Base-by-base conservation (phyloP, 2,888 invertebrate species). In the Tyria jacobaeae region DNA sequence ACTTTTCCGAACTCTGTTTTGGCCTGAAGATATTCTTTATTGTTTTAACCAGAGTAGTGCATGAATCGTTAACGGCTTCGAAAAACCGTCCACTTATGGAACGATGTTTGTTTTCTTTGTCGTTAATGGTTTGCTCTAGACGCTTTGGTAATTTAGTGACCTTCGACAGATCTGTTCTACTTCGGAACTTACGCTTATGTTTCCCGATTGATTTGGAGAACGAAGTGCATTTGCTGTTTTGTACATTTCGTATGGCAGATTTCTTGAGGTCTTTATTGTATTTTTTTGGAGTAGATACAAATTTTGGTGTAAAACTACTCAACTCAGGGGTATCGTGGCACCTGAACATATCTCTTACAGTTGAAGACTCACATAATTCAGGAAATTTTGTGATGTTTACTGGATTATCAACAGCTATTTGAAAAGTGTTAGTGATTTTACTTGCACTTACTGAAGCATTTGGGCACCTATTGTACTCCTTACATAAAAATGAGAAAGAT, bases 41-140 rank as follows among this genome's bases (percentile, higher is more conserved):
- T 10, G 87, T 85, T 75, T 88, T 88, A 1, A 90, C 83, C 4
- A 92, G 66, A 3, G 86, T 86, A 15, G 87, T 86, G 64, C 90
- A 92, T 0, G 92, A 89, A 31, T 87, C 87, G 52, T 92, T 92
- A 41, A 92, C 84, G 10, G 82, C 88, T 49, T 84, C 79, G 37
- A 92, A 80, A 15, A 92, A 75, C 64, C 86, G 84, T 0, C 83
- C 76, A 47, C 89, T 81, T 39, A 91, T 68, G 3, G 87, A 82
- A 52, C 68, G 75, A 41, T 83, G 81, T 64, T 77, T 85, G 0
- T 75, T 64, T 59, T 71, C 69, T 66, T 76, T 79, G 24, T 71
- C 64, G 34, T 41, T 53, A 54, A 49, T 51, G 14, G 35, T 70
- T 57, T 55, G 58, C 49, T 72, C 56, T 5, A 60, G 55, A 63